A percentile compares a stretch with the other conserved stretches of the same genome.
These are phyloP conservation scores for Dynastes tityus DNA, from an alignment of 2,888 invertebrate species.

Conservation along the genomic window DNA sequence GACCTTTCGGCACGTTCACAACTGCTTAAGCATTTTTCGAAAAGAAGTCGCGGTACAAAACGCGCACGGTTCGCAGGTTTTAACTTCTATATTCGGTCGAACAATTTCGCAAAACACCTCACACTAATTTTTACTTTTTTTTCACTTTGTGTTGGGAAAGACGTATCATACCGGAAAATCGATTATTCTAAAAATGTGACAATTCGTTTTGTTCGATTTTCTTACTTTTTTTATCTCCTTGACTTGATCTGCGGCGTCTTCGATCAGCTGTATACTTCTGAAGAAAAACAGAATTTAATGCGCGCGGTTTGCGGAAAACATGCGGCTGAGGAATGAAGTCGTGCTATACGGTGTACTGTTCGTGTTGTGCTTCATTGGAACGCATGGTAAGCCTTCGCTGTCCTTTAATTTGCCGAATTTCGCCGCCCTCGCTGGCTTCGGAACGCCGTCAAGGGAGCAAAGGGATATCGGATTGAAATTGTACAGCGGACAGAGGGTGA, in stretches of 20 bases:
- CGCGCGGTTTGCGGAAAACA: constrained; percentile 29
- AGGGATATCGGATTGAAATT: constrained; percentile 71
- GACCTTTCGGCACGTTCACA: constrained; percentile 35
- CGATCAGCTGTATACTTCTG: neutral
- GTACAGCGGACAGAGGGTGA: constrained; percentile 78
- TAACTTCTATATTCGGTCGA: too few relatives aligned
- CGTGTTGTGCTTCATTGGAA: constrained; percentile 58
- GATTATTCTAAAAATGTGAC: constrained; percentile 48
- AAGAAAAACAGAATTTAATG: constrained; percentile 10
- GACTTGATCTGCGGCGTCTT: constrained; percentile 34
- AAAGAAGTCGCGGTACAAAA: constrained; percentile 9
- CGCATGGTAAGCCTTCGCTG: constrained; percentile 64
- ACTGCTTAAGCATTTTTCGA: constrained; percentile 26
- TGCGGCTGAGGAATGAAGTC: constrained; percentile 43
- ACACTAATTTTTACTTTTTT: constrained; percentile 9
- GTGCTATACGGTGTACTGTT: constrained; percentile 46
- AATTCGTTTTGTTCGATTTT: constrained; percentile 33
- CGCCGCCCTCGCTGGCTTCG: constrained; percentile 59
- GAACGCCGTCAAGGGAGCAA: constrained; percentile 53
- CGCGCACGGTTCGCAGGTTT: constrained; percentile 2
- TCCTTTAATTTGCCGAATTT: constrained; percentile 63
- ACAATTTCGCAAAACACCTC: constrained; percentile 20
- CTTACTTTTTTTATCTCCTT: constrained; percentile 29
- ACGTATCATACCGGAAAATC: constrained; percentile 38
- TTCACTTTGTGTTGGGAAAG: constrained; percentile 3